These are phyloP conservation scores for Synanthedon myopaeformis DNA, from an alignment of 2,888 invertebrate genomes.

Conservation along the genomic window DNA sequence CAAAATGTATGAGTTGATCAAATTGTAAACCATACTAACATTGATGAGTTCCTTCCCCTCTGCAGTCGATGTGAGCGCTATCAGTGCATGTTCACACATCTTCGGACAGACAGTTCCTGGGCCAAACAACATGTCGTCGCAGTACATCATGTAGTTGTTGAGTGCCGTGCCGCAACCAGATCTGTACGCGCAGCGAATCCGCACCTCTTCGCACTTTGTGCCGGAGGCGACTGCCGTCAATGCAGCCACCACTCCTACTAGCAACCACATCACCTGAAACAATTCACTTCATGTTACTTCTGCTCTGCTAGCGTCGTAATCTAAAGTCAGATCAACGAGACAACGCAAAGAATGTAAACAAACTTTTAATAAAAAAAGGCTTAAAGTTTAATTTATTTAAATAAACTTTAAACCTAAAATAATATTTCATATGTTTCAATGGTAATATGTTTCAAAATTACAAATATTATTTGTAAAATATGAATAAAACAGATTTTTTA, in stretches of 20 bases:
- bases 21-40: slow-evolving; percentile 55
- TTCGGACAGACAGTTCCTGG: slow-evolving; percentile 74
- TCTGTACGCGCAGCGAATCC: slow-evolving; percentile 79
- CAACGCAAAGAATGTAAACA: too few relatives aligned
- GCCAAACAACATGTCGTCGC: slow-evolving; percentile 76
- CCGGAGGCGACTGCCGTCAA: slow-evolving; percentile 36
- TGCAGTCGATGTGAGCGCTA: slow-evolving; percentile 82
- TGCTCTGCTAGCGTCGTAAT: too few relatives aligned
- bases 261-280: slow-evolving; percentile 53
- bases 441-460: too few relatives aligned
- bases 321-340: too few relatives aligned
- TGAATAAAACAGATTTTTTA: too few relatives aligned
- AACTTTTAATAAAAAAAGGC: too few relatives aligned
- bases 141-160: slow-evolving; percentile 80
- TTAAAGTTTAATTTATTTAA: too few relatives aligned
- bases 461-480: too few relatives aligned
- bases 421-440: too few relatives aligned
- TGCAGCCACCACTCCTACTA: slow-evolving; percentile 34
- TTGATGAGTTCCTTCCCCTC: slow-evolving; percentile 83
- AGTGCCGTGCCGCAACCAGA: slow-evolving; percentile 83
- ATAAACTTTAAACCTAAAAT: too few relatives aligned
- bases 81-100: slow-evolving; percentile 80
- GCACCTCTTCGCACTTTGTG: slow-evolving; percentile 74
- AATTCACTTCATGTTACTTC: not conserved
- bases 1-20: too few relatives aligned